phyloP scores from a whole-genome alignment of 2,888 invertebrate genomes.

The Cerceris rybyensis region DNA sequence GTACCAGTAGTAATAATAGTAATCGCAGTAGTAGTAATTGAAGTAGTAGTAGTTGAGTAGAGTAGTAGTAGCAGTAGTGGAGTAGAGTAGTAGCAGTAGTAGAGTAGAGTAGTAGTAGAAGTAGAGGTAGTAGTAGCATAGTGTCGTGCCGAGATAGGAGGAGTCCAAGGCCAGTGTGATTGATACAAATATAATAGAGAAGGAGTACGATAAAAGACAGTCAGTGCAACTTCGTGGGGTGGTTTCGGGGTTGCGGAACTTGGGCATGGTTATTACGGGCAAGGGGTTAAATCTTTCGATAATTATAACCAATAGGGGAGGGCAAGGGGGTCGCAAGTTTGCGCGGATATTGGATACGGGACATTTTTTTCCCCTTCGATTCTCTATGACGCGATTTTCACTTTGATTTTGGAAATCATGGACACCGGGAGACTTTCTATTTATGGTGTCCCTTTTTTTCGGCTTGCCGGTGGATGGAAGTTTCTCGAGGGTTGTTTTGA shows the following conservation, averaged over 20 bases:
- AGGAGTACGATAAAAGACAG: slow-evolving; percentile 82
- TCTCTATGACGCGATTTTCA: neutral
- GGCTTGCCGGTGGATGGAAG: neutral
- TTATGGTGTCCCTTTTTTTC: neutral
- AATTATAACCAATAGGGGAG: slow-evolving; percentile 19
- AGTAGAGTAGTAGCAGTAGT: slow-evolving; percentile 75
- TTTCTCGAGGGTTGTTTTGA: neutral
- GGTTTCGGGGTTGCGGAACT: slow-evolving; percentile 32
- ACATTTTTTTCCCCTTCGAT: slow-evolving; percentile 12
- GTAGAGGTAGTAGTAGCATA: slow-evolving; percentile 79
- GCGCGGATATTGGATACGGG: slow-evolving; percentile 1
- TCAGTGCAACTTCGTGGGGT: slow-evolving; percentile 76
- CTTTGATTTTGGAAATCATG: neutral
- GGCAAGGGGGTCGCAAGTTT: neutral
- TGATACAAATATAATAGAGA: slow-evolving; percentile 82
- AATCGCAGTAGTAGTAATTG: slow-evolving; percentile 79
- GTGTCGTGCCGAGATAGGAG: slow-evolving; percentile 82
- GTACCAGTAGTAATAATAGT: slow-evolving; percentile 68
- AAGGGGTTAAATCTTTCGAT: slow-evolving; percentile 12
- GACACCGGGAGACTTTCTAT: neutral
- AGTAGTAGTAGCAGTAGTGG: slow-evolving; percentile 75
- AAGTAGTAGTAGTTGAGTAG: slow-evolving; percentile 56
- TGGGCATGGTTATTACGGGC: slow-evolving; percentile 15
- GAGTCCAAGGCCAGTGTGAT: slow-evolving; percentile 82
- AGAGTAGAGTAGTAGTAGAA: slow-evolving; percentile 74